These are phyloP conservation scores for Sebastes trivittatus DNA, from an alignment of 2,797 vertebrate genomes.

Conservation along the genomic window DNA sequence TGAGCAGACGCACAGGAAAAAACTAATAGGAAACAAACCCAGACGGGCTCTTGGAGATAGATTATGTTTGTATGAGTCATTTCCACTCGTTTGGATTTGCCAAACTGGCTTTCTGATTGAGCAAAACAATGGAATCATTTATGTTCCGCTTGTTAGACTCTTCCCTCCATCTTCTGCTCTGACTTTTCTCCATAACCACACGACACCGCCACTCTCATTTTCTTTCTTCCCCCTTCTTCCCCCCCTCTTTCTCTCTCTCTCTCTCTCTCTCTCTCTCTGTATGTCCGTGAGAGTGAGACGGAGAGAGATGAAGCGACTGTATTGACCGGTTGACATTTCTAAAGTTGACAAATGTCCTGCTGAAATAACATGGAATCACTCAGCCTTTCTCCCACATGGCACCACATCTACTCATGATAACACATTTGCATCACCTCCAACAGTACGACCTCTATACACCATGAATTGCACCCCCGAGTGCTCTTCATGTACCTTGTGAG, in stretches of 20 bases:
- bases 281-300: neutral
- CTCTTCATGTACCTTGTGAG: neutral
- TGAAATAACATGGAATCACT: slow-evolving; percentile 49
- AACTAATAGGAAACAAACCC: slow-evolving; percentile 45
- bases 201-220: neutral
- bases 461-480: neutral
- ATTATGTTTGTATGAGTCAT: slow-evolving; percentile 61
- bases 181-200: slow-evolving; percentile 17
- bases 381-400: slow-evolving; percentile 30
- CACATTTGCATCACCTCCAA: slow-evolving; percentile 15
- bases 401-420: slow-evolving; percentile 3
- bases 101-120: slow-evolving; percentile 42
- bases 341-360: slow-evolving; percentile 56
- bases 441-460: neutral
- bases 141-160: slow-evolving; percentile 14
- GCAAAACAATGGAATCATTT: slow-evolving; percentile 52
- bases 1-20: slow-evolving; percentile 7
- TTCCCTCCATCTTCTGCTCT: slow-evolving; percentile 17
- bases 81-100: slow-evolving; percentile 47
- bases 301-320: slow-evolving; percentile 16
- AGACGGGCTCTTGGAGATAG: slow-evolving; percentile 48
- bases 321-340: slow-evolving; percentile 63
- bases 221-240: neutral
- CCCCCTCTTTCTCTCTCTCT: neutral
- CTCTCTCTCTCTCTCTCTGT: neutral